Base-by-base conservation (phyloP, 2,888 invertebrate species). In the Drosophila subsilvestris region DNA sequence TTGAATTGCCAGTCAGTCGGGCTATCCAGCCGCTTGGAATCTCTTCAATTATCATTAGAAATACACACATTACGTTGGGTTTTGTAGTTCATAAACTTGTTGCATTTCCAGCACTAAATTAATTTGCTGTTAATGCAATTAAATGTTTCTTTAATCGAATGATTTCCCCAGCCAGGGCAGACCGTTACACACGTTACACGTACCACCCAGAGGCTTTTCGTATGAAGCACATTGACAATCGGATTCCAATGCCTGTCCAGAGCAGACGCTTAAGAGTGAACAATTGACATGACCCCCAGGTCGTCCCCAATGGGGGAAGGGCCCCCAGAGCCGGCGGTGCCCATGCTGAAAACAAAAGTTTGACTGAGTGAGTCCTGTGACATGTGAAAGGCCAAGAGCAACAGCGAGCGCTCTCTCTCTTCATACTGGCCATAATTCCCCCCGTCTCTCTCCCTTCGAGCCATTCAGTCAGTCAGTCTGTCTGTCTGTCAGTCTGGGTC, bases 301-400 rank as follows among this genome's bases (percentile, higher is more conserved):
- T n/a, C n/a, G 37, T 10, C 2, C 10, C n/a, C 51, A 18, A 27
- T 47, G 12, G 48, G 18, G 44, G 22, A n/a, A n/a, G n/a, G n/a
- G n/a, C n/a, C n/a, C n/a, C n/a, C n/a, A n/a, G 42, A 22, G 51
- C 22, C 49, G 8, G 8, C 22, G 20, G 7, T 25, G 25, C 27
- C 27, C 22, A 48, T 47, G 62, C 60, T 49, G 54, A 68, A 77
- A 82, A 88, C 88, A 88, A 88, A 88, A 84, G 88, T 84, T 88
- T 84, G 83, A 88, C 88, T 78, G 88, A 86, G 83, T 83, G 88
- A 68, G 56, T n/a, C 37, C 37, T 81, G 76, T 81, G 79, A 80
- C 74, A 76, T 84, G 86, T 75, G 88, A 84, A 86, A 88, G 83
- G 83, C 88, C 83, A 84, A 79, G 86, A 84, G 83, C 83, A 88